Evolutionary conservation across 1,140 invertebrate genomes (phyloP).

Genomic region (Zelostemma sp.): DNA sequence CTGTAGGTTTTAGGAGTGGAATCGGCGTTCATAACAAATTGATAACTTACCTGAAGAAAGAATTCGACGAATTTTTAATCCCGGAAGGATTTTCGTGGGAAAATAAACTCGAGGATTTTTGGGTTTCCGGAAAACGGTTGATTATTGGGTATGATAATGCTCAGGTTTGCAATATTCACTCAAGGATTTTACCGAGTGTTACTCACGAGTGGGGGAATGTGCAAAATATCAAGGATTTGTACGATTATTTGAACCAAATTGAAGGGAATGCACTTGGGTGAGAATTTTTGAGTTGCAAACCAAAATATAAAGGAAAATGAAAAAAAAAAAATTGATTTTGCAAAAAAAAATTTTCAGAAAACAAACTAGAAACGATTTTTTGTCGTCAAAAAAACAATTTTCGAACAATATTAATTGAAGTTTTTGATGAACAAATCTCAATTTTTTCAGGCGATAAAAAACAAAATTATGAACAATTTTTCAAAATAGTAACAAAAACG

Average conservation of each 20-base stretch:
- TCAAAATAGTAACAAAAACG: too few relatives aligned
- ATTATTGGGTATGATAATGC: constrained; percentile 73
- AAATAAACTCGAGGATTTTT: constrained; percentile 68
- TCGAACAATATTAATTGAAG: too few relatives aligned
- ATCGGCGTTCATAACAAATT: constrained; percentile 68
- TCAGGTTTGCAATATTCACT: constrained; percentile 40
- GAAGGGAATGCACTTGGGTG: constrained; percentile 62
- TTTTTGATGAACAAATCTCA: too few relatives aligned
- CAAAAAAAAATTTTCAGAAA: too few relatives aligned
- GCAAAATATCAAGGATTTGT: constrained; percentile 67
- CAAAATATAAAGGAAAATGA: too few relatives aligned
- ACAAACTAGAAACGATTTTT: too few relatives aligned
- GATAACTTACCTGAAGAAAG: constrained; percentile 66
- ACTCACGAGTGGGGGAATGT: constrained; percentile 76
- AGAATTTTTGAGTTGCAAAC: not conserved
- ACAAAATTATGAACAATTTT: too few relatives aligned
- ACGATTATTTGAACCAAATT: constrained; percentile 63
- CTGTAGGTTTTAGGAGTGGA: constrained; percentile 64
- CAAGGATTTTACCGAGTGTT: constrained; percentile 66
- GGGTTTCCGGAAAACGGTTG: constrained; percentile 69
- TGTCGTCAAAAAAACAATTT: too few relatives aligned
- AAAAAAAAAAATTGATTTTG: too few relatives aligned
- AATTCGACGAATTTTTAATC: constrained; percentile 68
- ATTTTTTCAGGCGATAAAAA: too few relatives aligned
- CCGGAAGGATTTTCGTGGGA: constrained; percentile 66